Evolutionary conservation across 2,113 vertebrate genomes (phyloP).

Genomic region (Centrocercus urophasianus): DNA sequence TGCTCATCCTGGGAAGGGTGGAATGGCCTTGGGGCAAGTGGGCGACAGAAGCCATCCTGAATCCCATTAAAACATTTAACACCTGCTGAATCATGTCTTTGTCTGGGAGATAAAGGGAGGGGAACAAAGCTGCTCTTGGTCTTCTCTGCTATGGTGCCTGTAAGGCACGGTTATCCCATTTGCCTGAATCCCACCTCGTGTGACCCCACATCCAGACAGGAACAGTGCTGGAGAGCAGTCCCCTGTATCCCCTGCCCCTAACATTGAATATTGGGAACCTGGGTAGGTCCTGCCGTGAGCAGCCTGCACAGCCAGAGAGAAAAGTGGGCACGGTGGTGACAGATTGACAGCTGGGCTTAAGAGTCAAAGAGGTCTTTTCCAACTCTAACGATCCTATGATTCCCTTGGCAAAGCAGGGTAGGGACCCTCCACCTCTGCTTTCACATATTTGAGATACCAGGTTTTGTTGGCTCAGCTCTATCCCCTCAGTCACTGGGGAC

Average conservation of each 20-base stretch:
- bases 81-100: constrained; percentile 56
- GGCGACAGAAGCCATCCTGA: constrained; percentile 58
- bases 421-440: neutral
- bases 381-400: too few species aligned
- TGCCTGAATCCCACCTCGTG: neutral
- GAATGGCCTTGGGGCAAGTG: constrained; percentile 57
- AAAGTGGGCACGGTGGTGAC: neutral
- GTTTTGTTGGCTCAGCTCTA: neutral
- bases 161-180: neutral
- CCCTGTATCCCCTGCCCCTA: too few species aligned
- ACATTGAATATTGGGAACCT: neutral
- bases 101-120: constrained; percentile 47
- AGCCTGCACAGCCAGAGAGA: neutral
- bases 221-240: neutral
- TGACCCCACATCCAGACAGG: neutral
- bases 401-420: neutral
- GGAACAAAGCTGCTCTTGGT: constrained; percentile 51
- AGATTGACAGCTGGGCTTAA: too few species aligned
- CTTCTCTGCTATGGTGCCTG: neutral
- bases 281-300: neutral
- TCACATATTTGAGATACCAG: fast-evolving
- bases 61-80: constrained; percentile 73
- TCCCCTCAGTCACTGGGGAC: neutral
- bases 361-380: too few species aligned
- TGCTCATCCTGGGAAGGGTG: constrained; percentile 16